These are phyloP conservation scores for Hipparchia sbordonii DNA, from an alignment of 2,888 invertebrate species.

Conservation along the genomic window DNA sequence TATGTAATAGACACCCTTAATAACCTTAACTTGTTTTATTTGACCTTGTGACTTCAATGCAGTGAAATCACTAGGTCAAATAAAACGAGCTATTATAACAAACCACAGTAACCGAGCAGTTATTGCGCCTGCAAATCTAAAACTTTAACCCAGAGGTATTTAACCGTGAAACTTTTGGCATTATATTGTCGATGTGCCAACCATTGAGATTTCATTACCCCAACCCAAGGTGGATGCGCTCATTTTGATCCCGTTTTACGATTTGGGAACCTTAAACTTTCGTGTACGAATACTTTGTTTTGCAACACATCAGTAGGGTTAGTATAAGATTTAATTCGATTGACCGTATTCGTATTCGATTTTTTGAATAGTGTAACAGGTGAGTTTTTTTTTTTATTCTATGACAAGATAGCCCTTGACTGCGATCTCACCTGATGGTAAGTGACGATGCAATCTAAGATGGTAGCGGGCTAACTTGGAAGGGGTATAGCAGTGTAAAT, in stretches of 20 bases:
- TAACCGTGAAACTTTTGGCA: conserved; percentile 36
- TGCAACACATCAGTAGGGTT: background rate
- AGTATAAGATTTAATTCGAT: too few species aligned
- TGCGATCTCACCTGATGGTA: too few species aligned
- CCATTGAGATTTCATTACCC: conserved; percentile 41
- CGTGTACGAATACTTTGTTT: conserved; percentile 6
- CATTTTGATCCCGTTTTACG: conserved; percentile 29
- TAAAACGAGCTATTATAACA: conserved; percentile 9
- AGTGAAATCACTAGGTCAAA: background rate
- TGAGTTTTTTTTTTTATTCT: too few species aligned
- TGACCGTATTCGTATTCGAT: too few species aligned
- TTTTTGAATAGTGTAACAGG: too few species aligned
- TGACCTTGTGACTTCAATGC: too few species aligned
- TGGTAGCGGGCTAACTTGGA: too few species aligned
- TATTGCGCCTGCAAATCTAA: conserved; percentile 27
- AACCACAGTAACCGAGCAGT: conserved; percentile 17
- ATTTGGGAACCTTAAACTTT: conserved; percentile 19
- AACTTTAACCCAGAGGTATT: conserved; percentile 30
- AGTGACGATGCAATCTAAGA: too few species aligned
- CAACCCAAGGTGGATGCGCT: conserved; percentile 29
- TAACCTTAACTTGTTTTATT: too few species aligned
- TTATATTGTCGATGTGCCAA: conserved; percentile 39
- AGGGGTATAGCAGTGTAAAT: too few species aligned
- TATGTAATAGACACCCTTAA: too few species aligned
- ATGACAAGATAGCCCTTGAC: too few species aligned